Evolutionary conservation across 2,113 vertebrate species (phyloP), one percentile per base, ranked within the genome.

Genomic region (Ardeotis arabs): DNA sequence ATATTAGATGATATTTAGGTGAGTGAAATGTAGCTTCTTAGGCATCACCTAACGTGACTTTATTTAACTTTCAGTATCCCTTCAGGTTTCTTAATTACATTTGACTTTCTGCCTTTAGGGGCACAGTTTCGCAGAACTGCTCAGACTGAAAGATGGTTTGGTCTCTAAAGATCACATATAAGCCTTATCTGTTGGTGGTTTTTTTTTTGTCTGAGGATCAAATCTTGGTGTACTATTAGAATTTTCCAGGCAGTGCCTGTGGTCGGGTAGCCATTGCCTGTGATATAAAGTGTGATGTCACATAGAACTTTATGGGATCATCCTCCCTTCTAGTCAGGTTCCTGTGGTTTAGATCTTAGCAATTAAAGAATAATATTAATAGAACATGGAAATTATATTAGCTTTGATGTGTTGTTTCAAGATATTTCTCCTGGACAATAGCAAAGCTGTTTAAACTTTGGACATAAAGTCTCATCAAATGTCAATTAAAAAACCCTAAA

Each of bases 311-410:
- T 12, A 50, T 69, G 24, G 19, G 17, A 41, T 81, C n/a, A 66
- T 44, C 6, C 7, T 11, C 20, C 63, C 80, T 72, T 95, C 68
- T 90, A 90, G 93, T 96, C 74, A 97, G 66, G 69, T 74, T 88
- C 47, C 39, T 83, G 25, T 75, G 31, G 47, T 87, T 87, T 55
- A 92, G 93, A 84, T 37, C 41, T 52, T 86, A 84, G n/a, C 64
- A 90, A 85, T 11, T 94, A 95, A 96, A 97, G 90, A 96, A 56
- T 19, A 83, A 77, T 89, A 55, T 70, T 87, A 90, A 76, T 77
- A 84, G 64, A 77, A 89, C 87, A 92, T 6, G 68, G 27, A 89
- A 94, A 95, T 95, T 86, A 83, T 86, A 86, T 89, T 78, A 41
- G 6, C 70, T 81, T 96, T 95, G 85, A 96, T 87, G 29, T 47